These are phyloP conservation scores for Amiota minor DNA, from an alignment of 2,888 invertebrate genomes.

Conservation along the genomic window DNA sequence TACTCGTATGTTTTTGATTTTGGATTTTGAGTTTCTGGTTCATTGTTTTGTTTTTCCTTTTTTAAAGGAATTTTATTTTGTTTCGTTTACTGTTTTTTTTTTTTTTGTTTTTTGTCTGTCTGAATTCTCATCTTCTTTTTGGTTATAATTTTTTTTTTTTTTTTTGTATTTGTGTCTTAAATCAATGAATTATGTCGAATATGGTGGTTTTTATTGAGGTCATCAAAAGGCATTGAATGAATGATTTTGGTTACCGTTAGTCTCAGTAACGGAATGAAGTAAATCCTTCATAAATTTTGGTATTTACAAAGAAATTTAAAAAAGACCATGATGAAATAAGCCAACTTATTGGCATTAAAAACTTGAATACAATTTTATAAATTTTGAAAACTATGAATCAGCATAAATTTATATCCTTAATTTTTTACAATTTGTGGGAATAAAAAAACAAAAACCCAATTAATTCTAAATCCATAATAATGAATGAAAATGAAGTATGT, in stretches of 20 bases:
- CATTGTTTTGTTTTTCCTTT: neutral
- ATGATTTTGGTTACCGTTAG: constrained; percentile 5
- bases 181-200: constrained; percentile 21
- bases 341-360: no score
- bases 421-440: no score
- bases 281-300: neutral
- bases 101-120: neutral
- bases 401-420: no score
- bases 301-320: neutral
- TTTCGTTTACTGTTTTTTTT: constrained; percentile 1
- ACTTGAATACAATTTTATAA: no score
- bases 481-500: no score
- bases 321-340: no score
- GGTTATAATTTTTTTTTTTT: constrained; percentile 1
- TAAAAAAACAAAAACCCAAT: no score
- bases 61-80: neutral
- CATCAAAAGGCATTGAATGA: neutral
- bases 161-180: neutral
- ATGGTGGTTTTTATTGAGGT: constrained; percentile 2
- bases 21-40: neutral
- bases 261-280: neutral
- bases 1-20: neutral
- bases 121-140: neutral
- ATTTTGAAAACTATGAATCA: no score
- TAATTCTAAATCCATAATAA: no score